These are phyloP conservation scores for Drosophila nasuta DNA, from an alignment of 1,140 invertebrate species.

Conservation along the genomic window DNA sequence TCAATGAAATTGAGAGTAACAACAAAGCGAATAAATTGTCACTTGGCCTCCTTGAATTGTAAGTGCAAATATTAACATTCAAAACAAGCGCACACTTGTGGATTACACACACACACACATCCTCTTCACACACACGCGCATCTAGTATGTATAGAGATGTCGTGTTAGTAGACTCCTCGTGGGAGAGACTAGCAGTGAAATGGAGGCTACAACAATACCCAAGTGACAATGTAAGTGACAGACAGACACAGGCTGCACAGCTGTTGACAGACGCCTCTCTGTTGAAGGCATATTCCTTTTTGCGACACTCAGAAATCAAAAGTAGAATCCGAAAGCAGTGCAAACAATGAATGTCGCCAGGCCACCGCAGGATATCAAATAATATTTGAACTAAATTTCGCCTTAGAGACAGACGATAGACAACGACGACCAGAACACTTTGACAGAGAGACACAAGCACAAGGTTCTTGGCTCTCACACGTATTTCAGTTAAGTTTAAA, in stretches of 20 bases:
- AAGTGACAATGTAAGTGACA: slow-evolving; percentile 66
- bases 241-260: slow-evolving; percentile 33
- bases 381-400: slow-evolving; percentile 72
- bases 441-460: background rate
- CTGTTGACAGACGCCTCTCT: slow-evolving; percentile 57
- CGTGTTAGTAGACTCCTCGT: background rate
- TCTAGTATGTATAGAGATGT: slow-evolving; percentile 22
- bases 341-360: slow-evolving; percentile 71
- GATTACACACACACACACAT: slow-evolving; percentile 47
- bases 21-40: slow-evolving; percentile 77
- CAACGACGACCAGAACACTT: background rate
- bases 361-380: slow-evolving; percentile 74
- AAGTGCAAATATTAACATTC: slow-evolving; percentile 82
- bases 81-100: slow-evolving; percentile 78
- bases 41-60: slow-evolving; percentile 77
- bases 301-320: slow-evolving; percentile 68
- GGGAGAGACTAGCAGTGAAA: background rate
- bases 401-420: slow-evolving; percentile 4
- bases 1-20: slow-evolving; percentile 67
- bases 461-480: slow-evolving; percentile 24
- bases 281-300: slow-evolving; percentile 43
- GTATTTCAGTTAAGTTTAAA: slow-evolving; percentile 48
- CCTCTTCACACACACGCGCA: slow-evolving; percentile 3
- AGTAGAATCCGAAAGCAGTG: slow-evolving; percentile 67
- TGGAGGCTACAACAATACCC: slow-evolving; percentile 43